A percentile compares a stretch with the other conserved stretches of the same genome.
Evolutionary conservation across 2,888 invertebrate species (phyloP).

Genomic region (Lasioglossum oenotherae): DNA sequence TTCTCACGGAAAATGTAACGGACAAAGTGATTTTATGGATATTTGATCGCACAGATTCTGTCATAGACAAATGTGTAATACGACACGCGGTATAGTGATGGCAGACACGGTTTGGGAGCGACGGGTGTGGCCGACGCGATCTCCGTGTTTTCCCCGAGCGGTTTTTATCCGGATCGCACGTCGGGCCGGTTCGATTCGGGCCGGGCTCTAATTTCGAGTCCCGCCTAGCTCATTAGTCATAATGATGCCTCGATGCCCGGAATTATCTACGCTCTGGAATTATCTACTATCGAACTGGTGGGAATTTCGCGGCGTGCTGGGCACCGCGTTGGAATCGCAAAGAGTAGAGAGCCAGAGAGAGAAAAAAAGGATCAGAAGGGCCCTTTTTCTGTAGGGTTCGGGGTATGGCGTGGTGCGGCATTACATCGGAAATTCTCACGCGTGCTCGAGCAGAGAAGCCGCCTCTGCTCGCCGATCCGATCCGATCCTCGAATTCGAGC

Average conservation of each 20-base stretch:
- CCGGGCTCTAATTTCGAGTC: slow-evolving; percentile 70
- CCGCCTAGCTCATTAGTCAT: slow-evolving; percentile 74
- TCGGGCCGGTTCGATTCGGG: neutral
- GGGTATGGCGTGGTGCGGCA: neutral
- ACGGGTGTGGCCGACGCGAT: slow-evolving; percentile 58
- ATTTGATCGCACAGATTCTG: too few relatives aligned
- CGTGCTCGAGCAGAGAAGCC: neutral
- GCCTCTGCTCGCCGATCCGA: neutral
- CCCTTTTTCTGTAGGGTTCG: neutral
- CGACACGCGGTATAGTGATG: neutral
- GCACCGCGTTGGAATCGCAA: neutral
- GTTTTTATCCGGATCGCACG: slow-evolving; percentile 15
- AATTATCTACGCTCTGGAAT: slow-evolving; percentile 53
- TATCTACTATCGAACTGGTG: slow-evolving; percentile 17
- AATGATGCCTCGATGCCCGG: slow-evolving; percentile 63
- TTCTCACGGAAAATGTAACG: too few relatives aligned
- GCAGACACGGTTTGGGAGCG: slow-evolving; percentile 32
- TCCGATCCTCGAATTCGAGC: slow-evolving; percentile 12
- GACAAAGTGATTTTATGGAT: too few relatives aligned
- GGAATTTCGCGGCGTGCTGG: slow-evolving; percentile 29
- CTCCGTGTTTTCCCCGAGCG: slow-evolving; percentile 28
- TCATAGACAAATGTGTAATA: neutral
- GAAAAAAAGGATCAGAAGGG: neutral
- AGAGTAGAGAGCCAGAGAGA: neutral
- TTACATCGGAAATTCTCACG: slow-evolving; percentile 9